phyloP scores from a whole-genome alignment of 2,797 vertebrate species.

The Schizopygopsis malacanthus region DNA sequence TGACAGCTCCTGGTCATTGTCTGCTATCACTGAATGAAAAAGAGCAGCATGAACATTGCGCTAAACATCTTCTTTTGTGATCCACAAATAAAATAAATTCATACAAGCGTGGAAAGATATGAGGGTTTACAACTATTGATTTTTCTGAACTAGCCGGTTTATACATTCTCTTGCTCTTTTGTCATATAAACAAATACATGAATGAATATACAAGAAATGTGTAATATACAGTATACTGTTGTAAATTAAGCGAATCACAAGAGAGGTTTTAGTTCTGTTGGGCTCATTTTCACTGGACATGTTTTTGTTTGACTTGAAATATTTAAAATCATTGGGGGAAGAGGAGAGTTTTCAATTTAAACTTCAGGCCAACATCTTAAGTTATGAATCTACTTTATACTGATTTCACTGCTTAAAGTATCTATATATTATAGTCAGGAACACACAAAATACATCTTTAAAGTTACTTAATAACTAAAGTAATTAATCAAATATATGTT shows the following conservation, averaged over 20 bases:
- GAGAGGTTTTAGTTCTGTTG: constrained; percentile 22
- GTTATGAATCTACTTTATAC: not conserved
- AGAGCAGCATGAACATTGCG: constrained; percentile 17
- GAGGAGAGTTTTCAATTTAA: not conserved
- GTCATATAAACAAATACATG: constrained; percentile 27
- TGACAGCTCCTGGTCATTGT: not conserved
- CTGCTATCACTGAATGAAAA: not conserved
- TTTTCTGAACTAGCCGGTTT: not conserved
- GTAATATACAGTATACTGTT: not conserved
- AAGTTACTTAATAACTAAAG: not conserved
- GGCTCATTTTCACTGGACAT: not conserved
- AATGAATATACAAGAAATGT: constrained; percentile 38
- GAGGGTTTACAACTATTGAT: not conserved
- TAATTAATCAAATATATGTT: constrained; percentile 18
- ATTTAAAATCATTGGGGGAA: not conserved
- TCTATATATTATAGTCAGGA: not conserved
- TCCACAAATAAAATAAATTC: not conserved
- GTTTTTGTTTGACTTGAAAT: not conserved
- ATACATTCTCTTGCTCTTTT: constrained; percentile 63
- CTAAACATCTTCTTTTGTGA: constrained; percentile 10
- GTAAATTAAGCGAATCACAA: constrained; percentile 41
- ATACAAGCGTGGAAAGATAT: not conserved
- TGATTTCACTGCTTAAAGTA: constrained; percentile 13
- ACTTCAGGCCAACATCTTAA: not conserved
- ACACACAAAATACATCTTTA: not conserved